phyloP scores from a whole-genome alignment of 92 coral and sea anemone species.

The Epizoanthus ramosus region DNA sequence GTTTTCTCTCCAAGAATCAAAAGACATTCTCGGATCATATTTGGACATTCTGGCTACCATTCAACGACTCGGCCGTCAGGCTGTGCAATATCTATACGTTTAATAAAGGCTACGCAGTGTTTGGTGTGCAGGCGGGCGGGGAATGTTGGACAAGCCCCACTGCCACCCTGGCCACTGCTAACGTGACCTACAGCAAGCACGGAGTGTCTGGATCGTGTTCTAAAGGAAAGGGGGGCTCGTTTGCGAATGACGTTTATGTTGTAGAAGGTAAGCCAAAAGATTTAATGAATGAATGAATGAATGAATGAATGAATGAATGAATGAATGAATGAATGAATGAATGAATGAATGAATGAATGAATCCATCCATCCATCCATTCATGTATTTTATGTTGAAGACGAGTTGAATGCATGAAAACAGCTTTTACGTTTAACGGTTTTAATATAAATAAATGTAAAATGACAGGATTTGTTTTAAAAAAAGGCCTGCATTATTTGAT shows the following conservation, averaged over 20 bases:
- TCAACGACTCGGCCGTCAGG: neutral
- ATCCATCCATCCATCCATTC: too few species aligned
- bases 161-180: constrained; percentile 17
- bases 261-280: too few species aligned
- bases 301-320: neutral
- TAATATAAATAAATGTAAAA: too few species aligned
- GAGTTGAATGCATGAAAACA: too few species aligned
- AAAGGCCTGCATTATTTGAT: too few species aligned
- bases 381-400: too few species aligned
- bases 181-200: neutral
- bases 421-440: too few species aligned
- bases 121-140: constrained; percentile 36
- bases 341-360: too few species aligned
- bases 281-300: neutral
- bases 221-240: too few species aligned
- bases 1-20: neutral
- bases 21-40: neutral
- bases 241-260: too few species aligned
- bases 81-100: constrained; percentile 15
- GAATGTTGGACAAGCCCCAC: constrained; percentile 31
- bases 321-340: neutral
- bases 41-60: neutral
- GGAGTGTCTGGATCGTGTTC: neutral
- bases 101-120: constrained; percentile 2
- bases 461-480: too few species aligned